A percentile compares a stretch with the other conserved stretches of the same genome.
Conservation (phyloP, 2,113 vertebrate species). For the Conger conger region DNA sequence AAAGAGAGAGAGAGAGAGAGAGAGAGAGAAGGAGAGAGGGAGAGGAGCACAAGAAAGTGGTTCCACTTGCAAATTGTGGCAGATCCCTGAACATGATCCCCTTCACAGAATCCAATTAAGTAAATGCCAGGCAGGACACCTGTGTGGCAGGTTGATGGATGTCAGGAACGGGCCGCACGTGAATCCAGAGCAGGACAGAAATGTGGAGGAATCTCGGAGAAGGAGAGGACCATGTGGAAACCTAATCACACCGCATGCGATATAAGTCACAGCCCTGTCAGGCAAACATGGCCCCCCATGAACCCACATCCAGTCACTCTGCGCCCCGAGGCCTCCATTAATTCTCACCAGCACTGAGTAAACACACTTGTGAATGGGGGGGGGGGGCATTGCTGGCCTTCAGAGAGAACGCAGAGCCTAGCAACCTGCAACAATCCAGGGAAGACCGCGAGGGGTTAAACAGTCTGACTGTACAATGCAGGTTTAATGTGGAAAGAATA, state of each 20-base stretch:
- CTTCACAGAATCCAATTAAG: background rate
- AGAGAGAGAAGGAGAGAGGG: background rate
- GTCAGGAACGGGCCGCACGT: background rate
- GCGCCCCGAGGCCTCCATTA: slow-evolving; percentile 23
- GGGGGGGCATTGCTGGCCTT: background rate
- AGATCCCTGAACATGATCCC: background rate
- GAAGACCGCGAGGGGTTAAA: background rate
- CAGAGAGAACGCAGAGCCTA: background rate
- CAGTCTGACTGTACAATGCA: background rate
- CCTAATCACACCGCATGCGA: slow-evolving; percentile 1
- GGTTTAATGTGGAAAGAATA: background rate
- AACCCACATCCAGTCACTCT: slow-evolving; percentile 16
- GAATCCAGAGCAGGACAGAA: background rate
- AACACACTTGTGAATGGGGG: background rate
- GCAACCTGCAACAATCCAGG: background rate
- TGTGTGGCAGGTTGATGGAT: background rate
- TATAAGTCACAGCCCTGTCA: slow-evolving; percentile 19
- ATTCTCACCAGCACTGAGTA: slow-evolving; percentile 11
- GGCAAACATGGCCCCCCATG: background rate
- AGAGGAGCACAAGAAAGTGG: background rate
- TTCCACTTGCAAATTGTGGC: background rate
- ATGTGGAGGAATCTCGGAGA: background rate
- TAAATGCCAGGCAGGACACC: background rate
- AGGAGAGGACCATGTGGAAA: background rate
- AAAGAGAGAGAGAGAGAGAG: background rate